Evolutionary conservation across 2,797 vertebrate species (phyloP).

Genomic region (Pseudopleuronectes americanus): DNA sequence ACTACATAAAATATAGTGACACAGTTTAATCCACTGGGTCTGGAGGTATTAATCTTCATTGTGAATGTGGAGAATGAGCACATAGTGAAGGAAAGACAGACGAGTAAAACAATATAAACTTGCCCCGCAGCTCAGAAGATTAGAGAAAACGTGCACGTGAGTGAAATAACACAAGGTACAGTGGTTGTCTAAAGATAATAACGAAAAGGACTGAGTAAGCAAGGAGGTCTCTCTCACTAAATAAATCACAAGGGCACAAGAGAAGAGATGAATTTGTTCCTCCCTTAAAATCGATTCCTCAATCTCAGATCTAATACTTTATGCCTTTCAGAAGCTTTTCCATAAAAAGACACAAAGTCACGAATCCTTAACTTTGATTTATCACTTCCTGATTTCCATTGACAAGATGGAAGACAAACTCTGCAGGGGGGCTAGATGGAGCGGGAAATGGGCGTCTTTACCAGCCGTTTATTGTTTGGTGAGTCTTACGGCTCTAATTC

Average conservation of each 20-base stretch:
- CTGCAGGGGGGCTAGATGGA: constrained; percentile 33
- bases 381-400: constrained; percentile 54
- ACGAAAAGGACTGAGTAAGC: constrained; percentile 46
- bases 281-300: constrained; percentile 36
- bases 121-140: constrained; percentile 50
- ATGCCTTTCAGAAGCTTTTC: constrained; percentile 25
- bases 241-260: constrained; percentile 41
- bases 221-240: constrained; percentile 20
- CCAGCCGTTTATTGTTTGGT: constrained; percentile 34
- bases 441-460: constrained; percentile 58
- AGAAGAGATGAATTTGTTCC: constrained; percentile 43
- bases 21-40: constrained; percentile 78
- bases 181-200: constrained; percentile 37
- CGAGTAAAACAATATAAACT: constrained; percentile 65
- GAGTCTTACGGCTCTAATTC: constrained; percentile 54
- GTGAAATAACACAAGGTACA: constrained; percentile 52
- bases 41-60: constrained; percentile 77
- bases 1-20: constrained; percentile 72
- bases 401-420: constrained; percentile 30
- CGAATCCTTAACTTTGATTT: constrained; percentile 33
- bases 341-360: constrained; percentile 31
- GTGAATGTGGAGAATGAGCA: constrained; percentile 71
- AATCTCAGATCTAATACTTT: constrained; percentile 35
- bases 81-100: constrained; percentile 62
- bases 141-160: constrained; percentile 37